Evolutionary conservation across 2,888 invertebrate species (phyloP), one percentile per base, ranked within the genome.

Genomic region (Parelbella ahira): DNA sequence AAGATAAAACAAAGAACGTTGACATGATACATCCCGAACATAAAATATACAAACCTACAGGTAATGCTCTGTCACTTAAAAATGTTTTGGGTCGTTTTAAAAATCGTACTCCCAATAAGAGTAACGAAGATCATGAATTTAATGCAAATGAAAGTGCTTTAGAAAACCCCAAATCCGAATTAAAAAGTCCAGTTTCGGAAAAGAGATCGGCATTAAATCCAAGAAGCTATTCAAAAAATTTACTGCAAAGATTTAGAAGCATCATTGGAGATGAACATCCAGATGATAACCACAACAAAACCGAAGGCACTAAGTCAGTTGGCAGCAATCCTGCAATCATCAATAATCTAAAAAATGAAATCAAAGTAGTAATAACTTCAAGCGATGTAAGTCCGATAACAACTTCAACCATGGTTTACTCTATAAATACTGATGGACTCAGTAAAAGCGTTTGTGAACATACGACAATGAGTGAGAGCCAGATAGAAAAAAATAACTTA

Each of bases 21-120:
- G 88, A 76, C 66, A 75, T 89, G 1, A 89, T 92, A 48, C 94
- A 94, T 62, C 94, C 94, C 0, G 94, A 94, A 61, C 93, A 94
- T 67, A 94, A 93, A 74, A 94, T 94, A 54, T 94, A 94, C 60
- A 90, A 93, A 48, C 91, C 92, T 28, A 89, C 90, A 0, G 86
- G 88, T 30, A 90, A 84, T 47, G 74, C 87, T 50, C 56, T 84
- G 1, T 88, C 91, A 2, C 72, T 91, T 0, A 89, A 90, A 61
- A 90, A 90, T 54, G 86, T 91, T 15, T 66, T 91, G 3, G 89
- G 88, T 56, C 77, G 89, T 33, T 88, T 91, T 47, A 88, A 86
- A 56, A 75, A 68, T 42, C 75, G 68, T 10, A 75, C 72, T n/a
- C 77, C 77, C 0, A 84, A 71, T 20, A 83, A 81, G 62, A 78